Conservation (phyloP, 2,113 vertebrate genomes). For the Serilophus lunatus region DNA sequence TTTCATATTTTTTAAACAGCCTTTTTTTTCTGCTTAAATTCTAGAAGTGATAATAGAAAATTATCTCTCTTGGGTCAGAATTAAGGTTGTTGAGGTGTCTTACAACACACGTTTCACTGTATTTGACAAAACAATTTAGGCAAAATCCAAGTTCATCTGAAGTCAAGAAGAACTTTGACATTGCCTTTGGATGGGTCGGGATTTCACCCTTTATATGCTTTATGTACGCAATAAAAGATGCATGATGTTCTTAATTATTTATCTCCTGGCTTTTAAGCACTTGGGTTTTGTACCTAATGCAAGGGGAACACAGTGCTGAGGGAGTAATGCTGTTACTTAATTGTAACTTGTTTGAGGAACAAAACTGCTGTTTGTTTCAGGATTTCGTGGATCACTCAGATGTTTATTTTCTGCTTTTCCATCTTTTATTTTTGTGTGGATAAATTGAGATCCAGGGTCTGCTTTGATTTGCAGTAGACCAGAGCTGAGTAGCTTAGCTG, state of each 20-base stretch:
- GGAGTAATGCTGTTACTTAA: not conserved
- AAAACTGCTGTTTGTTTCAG: slow-evolving; percentile 12
- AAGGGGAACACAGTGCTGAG: not conserved
- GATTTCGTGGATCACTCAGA: not conserved
- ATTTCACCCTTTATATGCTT: slow-evolving; percentile 3
- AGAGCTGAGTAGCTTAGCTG: not conserved
- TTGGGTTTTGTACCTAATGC: slow-evolving; percentile 5
- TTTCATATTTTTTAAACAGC: not conserved
- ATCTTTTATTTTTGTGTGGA: not conserved
- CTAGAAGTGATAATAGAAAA: not conserved
- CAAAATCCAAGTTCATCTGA: not conserved
- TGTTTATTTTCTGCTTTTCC: not conserved
- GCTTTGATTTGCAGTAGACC: not conserved
- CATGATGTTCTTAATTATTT: slow-evolving; percentile 52
- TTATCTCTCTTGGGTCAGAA: not conserved
- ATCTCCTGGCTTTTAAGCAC: slow-evolving; percentile 32
- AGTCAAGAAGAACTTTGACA: not conserved
- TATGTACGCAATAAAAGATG: slow-evolving; percentile 14
- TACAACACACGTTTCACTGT: fast-evolving
- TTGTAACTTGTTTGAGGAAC: not conserved
- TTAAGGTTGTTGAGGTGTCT: not conserved
- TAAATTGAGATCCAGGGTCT: not conserved
- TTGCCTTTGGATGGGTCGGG: not conserved
- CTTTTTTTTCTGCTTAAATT: not conserved
- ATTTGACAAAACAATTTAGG: not conserved